Evolutionary conservation across 2,888 invertebrate genomes (phyloP).

Genomic region (Rhagonycha fulva): DNA sequence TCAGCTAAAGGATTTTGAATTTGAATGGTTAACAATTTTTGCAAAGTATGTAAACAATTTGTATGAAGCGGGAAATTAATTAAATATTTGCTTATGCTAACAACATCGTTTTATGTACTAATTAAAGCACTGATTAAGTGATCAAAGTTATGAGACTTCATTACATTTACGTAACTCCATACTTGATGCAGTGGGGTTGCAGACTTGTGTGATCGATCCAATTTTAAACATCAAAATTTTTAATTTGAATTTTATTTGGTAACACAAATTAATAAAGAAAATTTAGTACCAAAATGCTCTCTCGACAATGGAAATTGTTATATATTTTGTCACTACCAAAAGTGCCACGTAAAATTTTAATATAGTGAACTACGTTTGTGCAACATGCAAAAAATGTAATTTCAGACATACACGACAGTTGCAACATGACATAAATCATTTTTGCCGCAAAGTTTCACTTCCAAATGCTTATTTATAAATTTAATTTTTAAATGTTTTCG

Average conservation of each 20-base stretch:
- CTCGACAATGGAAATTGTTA: background rate
- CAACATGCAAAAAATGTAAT: background rate
- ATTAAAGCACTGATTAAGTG: background rate
- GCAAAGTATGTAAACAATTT: too few species aligned
- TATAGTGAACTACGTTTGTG: background rate
- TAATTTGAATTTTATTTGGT: background rate
- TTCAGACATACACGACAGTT: background rate
- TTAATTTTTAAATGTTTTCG: background rate
- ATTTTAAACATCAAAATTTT: background rate
- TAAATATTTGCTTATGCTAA: background rate
- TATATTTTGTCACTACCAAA: background rate
- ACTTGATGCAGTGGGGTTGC: background rate
- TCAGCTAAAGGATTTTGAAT: too few species aligned
- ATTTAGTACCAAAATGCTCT: background rate
- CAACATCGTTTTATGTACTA: background rate
- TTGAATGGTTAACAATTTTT: too few species aligned
- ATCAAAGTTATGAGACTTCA: background rate
- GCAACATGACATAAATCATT: background rate
- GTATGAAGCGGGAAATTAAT: background rate
- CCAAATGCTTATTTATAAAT: background rate
- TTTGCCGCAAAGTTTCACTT: background rate
- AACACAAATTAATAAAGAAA: background rate
- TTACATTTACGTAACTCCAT: background rate
- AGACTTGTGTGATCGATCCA: background rate
- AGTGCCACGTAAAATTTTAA: background rate